A percentile compares a stretch with the other conserved stretches of the same genome.
Evolutionary conservation across 1,140 invertebrate genomes (phyloP).

Genomic region (Drosophila ambigua): DNA sequence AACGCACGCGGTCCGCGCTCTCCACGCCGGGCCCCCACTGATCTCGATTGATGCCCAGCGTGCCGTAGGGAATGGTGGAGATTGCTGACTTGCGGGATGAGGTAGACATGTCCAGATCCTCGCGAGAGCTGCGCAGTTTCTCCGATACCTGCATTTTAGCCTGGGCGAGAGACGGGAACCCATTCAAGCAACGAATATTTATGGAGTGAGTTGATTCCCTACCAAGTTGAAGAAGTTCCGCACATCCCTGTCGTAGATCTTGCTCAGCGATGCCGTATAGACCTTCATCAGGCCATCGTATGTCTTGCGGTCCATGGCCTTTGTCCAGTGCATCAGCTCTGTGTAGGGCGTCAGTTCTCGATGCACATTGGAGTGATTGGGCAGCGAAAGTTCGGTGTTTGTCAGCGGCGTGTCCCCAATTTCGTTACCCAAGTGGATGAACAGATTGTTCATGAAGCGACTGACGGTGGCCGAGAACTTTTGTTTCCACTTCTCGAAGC

Average conservation of each 20-base stretch:
- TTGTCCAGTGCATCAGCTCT: conserved; percentile 95
- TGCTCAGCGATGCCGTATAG: conserved; percentile 91
- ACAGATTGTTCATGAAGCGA: conserved; percentile 95
- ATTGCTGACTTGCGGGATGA: conserved; percentile 72
- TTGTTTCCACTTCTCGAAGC: conserved; percentile 92
- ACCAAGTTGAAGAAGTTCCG: conserved; percentile 90
- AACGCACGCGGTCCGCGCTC: conserved; percentile 77
- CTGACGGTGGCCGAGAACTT: conserved; percentile 93
- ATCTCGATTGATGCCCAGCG: conserved; percentile 77
- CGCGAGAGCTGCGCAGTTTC: conserved; percentile 71
- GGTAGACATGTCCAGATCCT: conserved; percentile 77
- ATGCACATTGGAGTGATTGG: conserved; percentile 91
- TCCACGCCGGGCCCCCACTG: conserved; percentile 80
- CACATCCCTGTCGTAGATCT: conserved; percentile 94
- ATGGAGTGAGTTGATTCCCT: neutral
- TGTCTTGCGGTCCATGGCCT: conserved; percentile 92
- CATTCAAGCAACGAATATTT: neutral
- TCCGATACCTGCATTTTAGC: conserved; percentile 85
- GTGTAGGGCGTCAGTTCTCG: conserved; percentile 92
- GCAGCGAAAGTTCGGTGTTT: conserved; percentile 88
- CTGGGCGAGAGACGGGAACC: conserved; percentile 17
- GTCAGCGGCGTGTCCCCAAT: conserved; percentile 83
- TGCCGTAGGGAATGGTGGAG: conserved; percentile 77
- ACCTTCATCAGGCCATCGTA: conserved; percentile 92
- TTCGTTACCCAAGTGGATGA: conserved; percentile 93